phyloP scores from a whole-genome alignment of 2,113 vertebrate genomes.

The Campylomormyrus numenius region DNA sequence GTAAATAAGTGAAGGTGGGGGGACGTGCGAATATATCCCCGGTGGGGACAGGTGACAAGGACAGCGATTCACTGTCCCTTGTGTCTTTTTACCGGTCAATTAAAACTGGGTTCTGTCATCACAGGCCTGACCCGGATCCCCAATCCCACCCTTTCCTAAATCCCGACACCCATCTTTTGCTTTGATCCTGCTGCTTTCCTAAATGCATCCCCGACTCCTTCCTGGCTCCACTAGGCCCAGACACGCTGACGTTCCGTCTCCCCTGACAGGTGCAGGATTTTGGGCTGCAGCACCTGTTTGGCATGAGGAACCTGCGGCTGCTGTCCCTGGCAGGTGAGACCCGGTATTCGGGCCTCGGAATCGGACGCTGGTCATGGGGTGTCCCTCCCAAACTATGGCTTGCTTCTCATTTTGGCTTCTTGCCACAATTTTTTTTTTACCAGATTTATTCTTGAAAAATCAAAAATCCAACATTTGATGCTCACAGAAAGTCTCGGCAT shows the following conservation, averaged over 20 bases:
- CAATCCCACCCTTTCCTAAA: not conserved
- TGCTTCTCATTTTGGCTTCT: not conserved
- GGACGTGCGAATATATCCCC: not conserved
- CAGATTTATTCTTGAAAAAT: not conserved
- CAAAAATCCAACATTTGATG: not conserved
- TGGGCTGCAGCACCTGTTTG: slow-evolving; percentile 91
- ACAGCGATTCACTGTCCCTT: not conserved
- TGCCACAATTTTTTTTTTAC: not conserved
- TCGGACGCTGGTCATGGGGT: not conserved
- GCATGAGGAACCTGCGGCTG: slow-evolving; percentile 91
- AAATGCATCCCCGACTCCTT: not conserved
- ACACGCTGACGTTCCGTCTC: not conserved
- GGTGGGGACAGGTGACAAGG: not conserved
- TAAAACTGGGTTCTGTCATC: not conserved
- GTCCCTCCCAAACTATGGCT: not conserved
- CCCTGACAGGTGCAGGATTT: slow-evolving; percentile 86
- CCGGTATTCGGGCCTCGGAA: too few relatives aligned
- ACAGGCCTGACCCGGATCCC: not conserved
- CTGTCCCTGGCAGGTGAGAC: slow-evolving; percentile 83
- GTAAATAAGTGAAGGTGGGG: not conserved
- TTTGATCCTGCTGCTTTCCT: not conserved
- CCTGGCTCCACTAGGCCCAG: not conserved
- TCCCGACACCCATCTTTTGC: not conserved
- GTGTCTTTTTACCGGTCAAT: not conserved
- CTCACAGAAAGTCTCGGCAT: not conserved